Evolutionary conservation across 1,140 invertebrate genomes (phyloP).

Genomic region (Neuroterus valhalla): DNA sequence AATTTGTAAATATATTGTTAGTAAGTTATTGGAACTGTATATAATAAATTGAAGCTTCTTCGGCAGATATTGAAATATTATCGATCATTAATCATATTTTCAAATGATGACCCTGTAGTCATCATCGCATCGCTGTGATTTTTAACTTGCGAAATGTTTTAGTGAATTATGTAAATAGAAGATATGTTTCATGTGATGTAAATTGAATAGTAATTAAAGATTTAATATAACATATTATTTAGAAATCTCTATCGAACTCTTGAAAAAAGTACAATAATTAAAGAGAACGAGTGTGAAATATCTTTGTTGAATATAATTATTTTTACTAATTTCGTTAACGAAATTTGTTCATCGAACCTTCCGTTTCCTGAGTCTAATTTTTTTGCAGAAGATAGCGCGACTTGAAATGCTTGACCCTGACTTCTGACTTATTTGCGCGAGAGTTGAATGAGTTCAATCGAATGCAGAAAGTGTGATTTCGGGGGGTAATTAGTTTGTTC

Average conservation of each 20-base stretch:
- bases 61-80: not conserved
- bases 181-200: not conserved
- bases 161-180: not conserved
- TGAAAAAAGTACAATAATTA: too few relatives aligned
- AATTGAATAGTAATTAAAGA: too few relatives aligned
- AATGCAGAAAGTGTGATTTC: too few relatives aligned
- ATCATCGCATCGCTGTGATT: constrained; percentile 11
- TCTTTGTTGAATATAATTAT: not conserved
- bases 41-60: not conserved
- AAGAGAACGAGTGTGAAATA: too few relatives aligned
- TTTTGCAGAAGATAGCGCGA: too few relatives aligned
- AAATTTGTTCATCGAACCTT: not conserved
- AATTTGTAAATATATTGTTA: constrained; percentile 31
- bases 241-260: too few relatives aligned
- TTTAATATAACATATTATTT: too few relatives aligned
- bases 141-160: not conserved
- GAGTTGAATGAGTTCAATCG: too few relatives aligned
- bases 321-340: not conserved
- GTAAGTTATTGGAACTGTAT: constrained; percentile 3
- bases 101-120: not conserved
- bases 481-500: too few relatives aligned
- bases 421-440: too few relatives aligned
- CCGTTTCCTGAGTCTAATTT: too few relatives aligned
- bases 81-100: not conserved
- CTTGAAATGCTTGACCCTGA: too few relatives aligned